These are phyloP conservation scores for Nylanderia fulva DNA, from an alignment of 1,140 invertebrate genomes.

Conservation along the genomic window DNA sequence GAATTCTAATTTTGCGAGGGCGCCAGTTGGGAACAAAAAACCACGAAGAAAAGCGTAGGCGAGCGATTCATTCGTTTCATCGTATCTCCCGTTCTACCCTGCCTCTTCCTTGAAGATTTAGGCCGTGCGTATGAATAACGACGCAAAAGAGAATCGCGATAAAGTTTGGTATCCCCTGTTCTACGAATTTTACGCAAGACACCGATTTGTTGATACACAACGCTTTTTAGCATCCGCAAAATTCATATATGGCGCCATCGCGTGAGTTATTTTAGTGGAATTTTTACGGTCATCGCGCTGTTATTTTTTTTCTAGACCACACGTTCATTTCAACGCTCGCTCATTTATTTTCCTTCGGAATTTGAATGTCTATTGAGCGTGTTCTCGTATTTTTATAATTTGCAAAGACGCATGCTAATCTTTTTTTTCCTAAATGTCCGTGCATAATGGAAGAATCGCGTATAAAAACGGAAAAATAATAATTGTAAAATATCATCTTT, in stretches of 20 bases:
- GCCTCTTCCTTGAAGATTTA: conserved; percentile 54
- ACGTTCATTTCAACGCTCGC: background rate
- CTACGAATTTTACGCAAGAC: conserved; percentile 65
- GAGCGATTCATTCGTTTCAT: conserved; percentile 47
- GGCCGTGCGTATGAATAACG: conserved; percentile 48
- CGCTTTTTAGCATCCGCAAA: conserved; percentile 59
- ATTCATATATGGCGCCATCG: conserved; percentile 64
- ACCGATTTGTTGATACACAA: conserved; percentile 67
- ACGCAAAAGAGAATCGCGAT: conserved; percentile 11
- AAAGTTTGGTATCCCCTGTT: conserved; percentile 44
- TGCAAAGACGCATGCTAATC: background rate
- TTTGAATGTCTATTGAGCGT: background rate
- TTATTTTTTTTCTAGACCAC: conserved; percentile 46
- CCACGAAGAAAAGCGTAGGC: conserved; percentile 58
- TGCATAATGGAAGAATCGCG: background rate
- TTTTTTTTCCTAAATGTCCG: background rate
- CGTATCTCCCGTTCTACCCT: conserved; percentile 22
- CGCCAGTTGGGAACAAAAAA: conserved; percentile 56
- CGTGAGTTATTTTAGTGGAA: conserved; percentile 67
- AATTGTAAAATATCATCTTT: background rate
- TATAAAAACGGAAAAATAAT: background rate
- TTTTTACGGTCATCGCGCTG: conserved; percentile 52
- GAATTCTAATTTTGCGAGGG: conserved; percentile 63
- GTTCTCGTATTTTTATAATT: background rate
- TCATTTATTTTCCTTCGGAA: background rate